phyloP scores from a whole-genome alignment of 2,888 invertebrate genomes.

The Byasa hedistus region DNA sequence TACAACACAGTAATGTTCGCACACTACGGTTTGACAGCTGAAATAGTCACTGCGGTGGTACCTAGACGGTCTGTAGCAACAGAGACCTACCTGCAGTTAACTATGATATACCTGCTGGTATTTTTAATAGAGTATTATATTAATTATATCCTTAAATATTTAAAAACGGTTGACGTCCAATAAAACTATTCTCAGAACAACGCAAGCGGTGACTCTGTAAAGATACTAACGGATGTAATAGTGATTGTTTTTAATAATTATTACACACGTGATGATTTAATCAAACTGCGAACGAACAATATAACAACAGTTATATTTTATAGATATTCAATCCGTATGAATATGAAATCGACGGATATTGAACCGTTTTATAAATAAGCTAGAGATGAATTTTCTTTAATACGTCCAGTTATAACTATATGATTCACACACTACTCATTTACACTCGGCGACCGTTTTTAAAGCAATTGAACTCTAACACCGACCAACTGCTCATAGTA shows the following conservation, averaged over 20 bases:
- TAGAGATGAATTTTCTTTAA: background rate
- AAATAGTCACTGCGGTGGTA: too few species aligned
- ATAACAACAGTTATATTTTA: conserved; percentile 1
- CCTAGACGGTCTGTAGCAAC: too few species aligned
- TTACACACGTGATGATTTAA: conserved; percentile 7
- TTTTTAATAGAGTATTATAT: too few species aligned
- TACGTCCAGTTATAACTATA: background rate
- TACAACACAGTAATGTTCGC: too few species aligned
- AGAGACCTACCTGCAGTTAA: too few species aligned
- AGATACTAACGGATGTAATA: background rate
- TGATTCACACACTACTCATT: conserved; percentile 18
- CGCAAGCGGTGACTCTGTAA: conserved; percentile 1
- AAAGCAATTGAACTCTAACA: conserved; percentile 12
- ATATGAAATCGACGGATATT: background rate
- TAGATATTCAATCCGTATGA: background rate
- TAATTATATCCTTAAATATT: too few species aligned
- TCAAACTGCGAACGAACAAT: conserved; percentile 4
- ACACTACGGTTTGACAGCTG: too few species aligned
- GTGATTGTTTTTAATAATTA: background rate
- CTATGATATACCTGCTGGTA: too few species aligned
- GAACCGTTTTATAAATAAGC: background rate
- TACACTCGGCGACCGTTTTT: conserved; percentile 10
- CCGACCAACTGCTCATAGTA: conserved; percentile 11
- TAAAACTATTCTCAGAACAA: background rate
- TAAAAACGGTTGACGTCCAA: too few species aligned